These are phyloP conservation scores for Drosophila sulfurigaster DNA, from an alignment of 1,140 invertebrate genomes.

Conservation along the genomic window DNA sequence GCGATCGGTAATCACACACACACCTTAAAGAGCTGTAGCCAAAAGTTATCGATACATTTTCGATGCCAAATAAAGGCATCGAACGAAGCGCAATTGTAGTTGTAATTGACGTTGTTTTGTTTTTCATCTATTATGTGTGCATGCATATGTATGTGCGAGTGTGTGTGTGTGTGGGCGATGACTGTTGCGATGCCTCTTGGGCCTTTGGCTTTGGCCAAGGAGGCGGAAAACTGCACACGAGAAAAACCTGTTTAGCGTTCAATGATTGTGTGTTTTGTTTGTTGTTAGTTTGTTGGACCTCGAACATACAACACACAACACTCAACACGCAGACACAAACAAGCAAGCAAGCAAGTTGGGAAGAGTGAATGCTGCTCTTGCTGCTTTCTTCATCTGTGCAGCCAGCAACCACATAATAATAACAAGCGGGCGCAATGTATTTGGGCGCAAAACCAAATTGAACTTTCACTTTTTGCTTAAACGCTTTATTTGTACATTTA, in stretches of 20 bases:
- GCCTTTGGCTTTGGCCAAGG: slow-evolving; percentile 62
- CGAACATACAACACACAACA: slow-evolving; percentile 15
- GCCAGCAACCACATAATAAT: slow-evolving; percentile 35
- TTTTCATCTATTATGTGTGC: slow-evolving; percentile 19
- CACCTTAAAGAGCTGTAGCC: slow-evolving; percentile 17
- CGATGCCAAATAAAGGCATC: slow-evolving; percentile 22
- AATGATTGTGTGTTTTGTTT: slow-evolving; percentile 63
- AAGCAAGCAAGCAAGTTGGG: slow-evolving; percentile 29
- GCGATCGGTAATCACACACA: not conserved
- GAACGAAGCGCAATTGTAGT: slow-evolving; percentile 29
- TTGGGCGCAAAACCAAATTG: slow-evolving; percentile 63
- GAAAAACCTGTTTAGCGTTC: slow-evolving; percentile 82
- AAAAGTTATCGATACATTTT: slow-evolving; percentile 37
- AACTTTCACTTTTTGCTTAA: slow-evolving; percentile 78
- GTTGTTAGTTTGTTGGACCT: slow-evolving; percentile 47
- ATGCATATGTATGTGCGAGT: slow-evolving; percentile 17
- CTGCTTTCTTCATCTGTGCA: slow-evolving; percentile 64
- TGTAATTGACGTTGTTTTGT: slow-evolving; percentile 25
- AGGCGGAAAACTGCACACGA: slow-evolving; percentile 80
- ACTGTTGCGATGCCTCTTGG: slow-evolving; percentile 35
- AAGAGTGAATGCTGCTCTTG: slow-evolving; percentile 47
- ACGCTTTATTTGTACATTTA: slow-evolving; percentile 62
- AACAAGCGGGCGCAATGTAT: slow-evolving; percentile 44
- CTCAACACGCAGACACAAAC: slow-evolving; percentile 30
- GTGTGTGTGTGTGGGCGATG: slow-evolving; percentile 44